Base-by-base conservation (phyloP, 2,113 vertebrate species). In the Microcebus lehilahytsara region DNA sequence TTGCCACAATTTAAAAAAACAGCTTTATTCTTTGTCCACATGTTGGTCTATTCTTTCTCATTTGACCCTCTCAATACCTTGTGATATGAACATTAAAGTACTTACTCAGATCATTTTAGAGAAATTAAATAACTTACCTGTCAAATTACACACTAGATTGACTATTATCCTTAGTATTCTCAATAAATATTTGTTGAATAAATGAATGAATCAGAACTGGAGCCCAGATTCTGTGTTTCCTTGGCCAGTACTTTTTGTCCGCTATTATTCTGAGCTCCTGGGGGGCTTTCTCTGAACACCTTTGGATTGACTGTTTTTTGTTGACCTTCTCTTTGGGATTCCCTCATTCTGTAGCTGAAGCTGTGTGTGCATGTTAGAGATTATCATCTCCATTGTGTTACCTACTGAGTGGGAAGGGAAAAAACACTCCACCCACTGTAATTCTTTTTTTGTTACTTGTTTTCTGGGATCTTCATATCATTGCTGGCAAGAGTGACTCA, bases 401-500 rank as follows among this genome's bases (percentile, higher is more conserved):
- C 67, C 89, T 86, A 71, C 77, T 90, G 78, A 97, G 93, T 96
- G 56, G 96, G 95, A 94, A 89, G 84, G 78, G 84, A 90, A 96
- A 93, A 97, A 96, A 93, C 93, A 96, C 77, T 78, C 87, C 95
- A 95, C 97, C 95, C 81, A 98, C 93, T 83, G 85, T 71, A 91
- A 71, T 3, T 98, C 98, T 93, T 97, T 98, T 92, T 98, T 96
- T 95, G 92, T 92, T 94, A 34, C 37, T 85, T 96, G 96, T 98
- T 95, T 93, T 97, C 86, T 93, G 92, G 96, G 69, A 94, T 20
- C 90, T 96, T 97, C 67, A 80, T 42, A 14, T 1, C 81, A 74
- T 91, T 93, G 95, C 85, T 92, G 98, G 97, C 96, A 85, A 32
- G 88, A 83, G 6, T 99, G 98, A 98, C 80, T 98, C 98, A 98